These are phyloP conservation scores for Pocillopora verrucosa DNA, from an alignment of 64 coral and sea anemone species.

Conservation along the genomic window DNA sequence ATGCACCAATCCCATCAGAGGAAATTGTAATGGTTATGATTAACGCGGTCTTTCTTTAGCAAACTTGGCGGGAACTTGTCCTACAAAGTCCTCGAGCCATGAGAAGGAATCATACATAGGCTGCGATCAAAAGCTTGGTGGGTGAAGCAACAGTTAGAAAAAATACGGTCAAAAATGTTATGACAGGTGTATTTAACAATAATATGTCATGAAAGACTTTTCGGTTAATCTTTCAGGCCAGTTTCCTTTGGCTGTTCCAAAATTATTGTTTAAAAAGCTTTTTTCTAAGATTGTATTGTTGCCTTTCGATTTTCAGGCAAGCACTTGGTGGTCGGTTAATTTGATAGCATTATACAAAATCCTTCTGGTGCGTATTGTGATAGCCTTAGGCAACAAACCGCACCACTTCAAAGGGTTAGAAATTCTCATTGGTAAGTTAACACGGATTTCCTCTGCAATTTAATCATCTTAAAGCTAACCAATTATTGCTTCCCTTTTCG, in stretches of 20 bases:
- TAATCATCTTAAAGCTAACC: too few species aligned
- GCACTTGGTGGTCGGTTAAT: not conserved
- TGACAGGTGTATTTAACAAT: not conserved
- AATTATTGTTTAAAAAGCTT: not conserved
- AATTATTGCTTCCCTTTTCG: too few species aligned
- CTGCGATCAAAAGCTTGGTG: slow-evolving; percentile 20
- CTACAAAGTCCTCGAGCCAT: not conserved
- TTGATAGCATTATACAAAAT: not conserved
- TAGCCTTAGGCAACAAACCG: not conserved
- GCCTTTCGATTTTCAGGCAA: not conserved
- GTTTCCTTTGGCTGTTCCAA: not conserved
- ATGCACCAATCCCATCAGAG: too few species aligned
- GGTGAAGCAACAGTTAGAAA: not conserved
- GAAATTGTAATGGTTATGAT: too few species aligned
- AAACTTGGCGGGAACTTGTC: not conserved
- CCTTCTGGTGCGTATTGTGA: slow-evolving; percentile 4
- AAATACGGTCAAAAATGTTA: not conserved
- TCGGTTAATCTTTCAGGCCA: not conserved
- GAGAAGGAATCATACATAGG: not conserved
- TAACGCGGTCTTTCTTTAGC: not conserved
- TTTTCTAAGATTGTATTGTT: not conserved
- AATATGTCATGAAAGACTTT: too few species aligned
- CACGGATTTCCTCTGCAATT: too few species aligned
- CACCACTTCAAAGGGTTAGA: not conserved
- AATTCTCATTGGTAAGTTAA: too few species aligned